Evolutionary conservation across 64 coral and sea anemone genomes (phyloP).

Genomic region (Astreopora myriophthalma): DNA sequence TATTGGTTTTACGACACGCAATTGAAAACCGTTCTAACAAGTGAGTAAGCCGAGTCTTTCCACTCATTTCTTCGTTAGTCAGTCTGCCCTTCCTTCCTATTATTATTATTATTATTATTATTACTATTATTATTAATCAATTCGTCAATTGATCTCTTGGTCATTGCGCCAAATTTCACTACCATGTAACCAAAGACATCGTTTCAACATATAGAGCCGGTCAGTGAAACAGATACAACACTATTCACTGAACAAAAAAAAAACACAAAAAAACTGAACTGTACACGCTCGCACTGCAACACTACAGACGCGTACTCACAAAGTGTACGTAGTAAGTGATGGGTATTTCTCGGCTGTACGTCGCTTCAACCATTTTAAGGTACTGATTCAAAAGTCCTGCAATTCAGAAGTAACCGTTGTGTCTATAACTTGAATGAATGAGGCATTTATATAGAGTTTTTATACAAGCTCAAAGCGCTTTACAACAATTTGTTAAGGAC

Average conservation of each 20-base stretch:
- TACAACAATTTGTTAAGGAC: too few relatives aligned
- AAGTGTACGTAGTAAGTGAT: constrained; percentile 65
- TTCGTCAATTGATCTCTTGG: not conserved
- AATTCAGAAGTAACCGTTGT: not conserved
- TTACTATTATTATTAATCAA: too few relatives aligned
- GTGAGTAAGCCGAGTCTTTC: not conserved
- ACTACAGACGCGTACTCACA: constrained; percentile 51
- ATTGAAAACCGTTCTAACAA: too few relatives aligned
- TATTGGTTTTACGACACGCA: too few relatives aligned
- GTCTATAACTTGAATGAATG: too few relatives aligned
- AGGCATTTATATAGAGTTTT: too few relatives aligned
- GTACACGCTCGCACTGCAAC: too few relatives aligned
- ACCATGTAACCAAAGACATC: not conserved
- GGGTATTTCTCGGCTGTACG: constrained; percentile 39
- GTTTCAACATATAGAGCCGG: not conserved
- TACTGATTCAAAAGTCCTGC: constrained; percentile 60
- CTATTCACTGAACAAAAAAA: too few relatives aligned
- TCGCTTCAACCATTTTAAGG: constrained; percentile 33
- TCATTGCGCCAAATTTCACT: not conserved
- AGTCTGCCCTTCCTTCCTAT: not conserved
- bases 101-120: too few relatives aligned
- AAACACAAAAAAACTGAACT: too few relatives aligned
- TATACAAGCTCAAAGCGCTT: too few relatives aligned
- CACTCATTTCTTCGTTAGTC: not conserved
- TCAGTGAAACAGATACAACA: too few relatives aligned